A percentile compares a stretch with the other conserved stretches of the same genome.
phyloP scores from a whole-genome alignment of 2,888 invertebrate species.

The Papilio elwesi region DNA sequence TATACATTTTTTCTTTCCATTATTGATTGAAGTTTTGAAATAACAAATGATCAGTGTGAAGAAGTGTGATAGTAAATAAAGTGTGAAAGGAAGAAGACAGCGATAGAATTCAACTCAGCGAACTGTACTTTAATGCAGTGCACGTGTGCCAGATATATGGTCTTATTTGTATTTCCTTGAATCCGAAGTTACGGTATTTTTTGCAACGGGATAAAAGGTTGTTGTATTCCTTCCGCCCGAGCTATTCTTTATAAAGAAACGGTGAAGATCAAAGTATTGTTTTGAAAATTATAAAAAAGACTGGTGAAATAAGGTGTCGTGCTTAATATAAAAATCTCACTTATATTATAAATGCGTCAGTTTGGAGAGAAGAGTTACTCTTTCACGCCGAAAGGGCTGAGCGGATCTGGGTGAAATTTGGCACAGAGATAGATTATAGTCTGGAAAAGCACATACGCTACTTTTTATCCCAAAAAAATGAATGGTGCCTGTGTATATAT shows the following conservation, averaged over 20 bases:
- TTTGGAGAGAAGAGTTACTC: too few relatives aligned
- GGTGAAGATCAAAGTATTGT: not conserved
- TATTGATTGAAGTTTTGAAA: not conserved
- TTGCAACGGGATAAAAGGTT: constrained; percentile 18
- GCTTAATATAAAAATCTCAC: too few relatives aligned
- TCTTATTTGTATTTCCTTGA: constrained; percentile 29
- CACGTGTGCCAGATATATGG: constrained; percentile 35
- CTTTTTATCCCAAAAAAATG: too few relatives aligned
- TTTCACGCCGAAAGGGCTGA: too few relatives aligned
- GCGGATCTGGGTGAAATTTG: too few relatives aligned
- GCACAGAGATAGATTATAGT: too few relatives aligned
- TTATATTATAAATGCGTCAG: too few relatives aligned
- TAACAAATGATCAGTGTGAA: not conserved
- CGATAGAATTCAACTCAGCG: constrained; percentile 5
- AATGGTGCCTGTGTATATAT: too few relatives aligned
- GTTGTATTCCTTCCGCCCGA: constrained; percentile 11
- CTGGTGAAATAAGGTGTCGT: too few relatives aligned
- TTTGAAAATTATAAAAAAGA: too few relatives aligned
- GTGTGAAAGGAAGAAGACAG: constrained; percentile 17
- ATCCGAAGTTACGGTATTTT: constrained; percentile 32
- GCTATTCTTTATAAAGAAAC: not conserved
- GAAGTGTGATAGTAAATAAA: constrained; percentile 8
- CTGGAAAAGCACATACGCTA: too few relatives aligned
- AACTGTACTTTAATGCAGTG: constrained; percentile 28
- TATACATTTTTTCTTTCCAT: not conserved